Evolutionary conservation across 2,888 invertebrate species (phyloP).

Genomic region (Apodemia duryi): DNA sequence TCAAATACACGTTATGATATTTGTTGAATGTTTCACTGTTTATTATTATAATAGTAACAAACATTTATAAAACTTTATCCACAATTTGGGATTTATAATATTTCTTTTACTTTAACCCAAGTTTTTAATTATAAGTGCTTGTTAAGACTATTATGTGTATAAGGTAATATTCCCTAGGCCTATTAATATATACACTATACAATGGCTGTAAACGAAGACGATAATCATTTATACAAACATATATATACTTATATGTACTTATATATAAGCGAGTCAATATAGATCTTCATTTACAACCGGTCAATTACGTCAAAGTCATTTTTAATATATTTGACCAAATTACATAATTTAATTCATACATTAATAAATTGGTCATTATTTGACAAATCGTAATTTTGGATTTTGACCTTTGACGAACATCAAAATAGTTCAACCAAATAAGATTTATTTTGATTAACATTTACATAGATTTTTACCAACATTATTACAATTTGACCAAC

Average conservation of each 20-base stretch:
- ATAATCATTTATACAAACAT: constrained; percentile 27
- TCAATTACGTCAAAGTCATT: constrained; percentile 13
- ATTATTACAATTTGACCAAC: neutral
- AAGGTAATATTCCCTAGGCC: constrained; percentile 20
- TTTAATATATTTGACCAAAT: constrained; percentile 7
- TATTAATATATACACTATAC: constrained; percentile 29
- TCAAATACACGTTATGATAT: no score
- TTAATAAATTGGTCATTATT: constrained; percentile 9
- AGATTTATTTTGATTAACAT: neutral
- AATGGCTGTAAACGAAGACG: constrained; percentile 22
- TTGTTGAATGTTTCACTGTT: neutral
- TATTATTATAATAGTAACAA: no score
- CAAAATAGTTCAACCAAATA: neutral
- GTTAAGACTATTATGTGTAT: constrained; percentile 14
- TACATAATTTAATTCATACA: neutral
- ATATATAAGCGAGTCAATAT: constrained; percentile 20
- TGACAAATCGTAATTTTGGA: neutral
- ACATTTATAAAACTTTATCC: neutral
- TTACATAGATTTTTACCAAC: neutral
- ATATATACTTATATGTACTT: constrained; percentile 26
- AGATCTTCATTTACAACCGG: constrained; percentile 24
- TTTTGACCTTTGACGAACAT: neutral
- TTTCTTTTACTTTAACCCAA: neutral
- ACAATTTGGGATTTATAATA: neutral
- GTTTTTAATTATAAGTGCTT: neutral